Evolutionary conservation across 1,140 invertebrate species (phyloP).

Genomic region (Proales similis): DNA sequence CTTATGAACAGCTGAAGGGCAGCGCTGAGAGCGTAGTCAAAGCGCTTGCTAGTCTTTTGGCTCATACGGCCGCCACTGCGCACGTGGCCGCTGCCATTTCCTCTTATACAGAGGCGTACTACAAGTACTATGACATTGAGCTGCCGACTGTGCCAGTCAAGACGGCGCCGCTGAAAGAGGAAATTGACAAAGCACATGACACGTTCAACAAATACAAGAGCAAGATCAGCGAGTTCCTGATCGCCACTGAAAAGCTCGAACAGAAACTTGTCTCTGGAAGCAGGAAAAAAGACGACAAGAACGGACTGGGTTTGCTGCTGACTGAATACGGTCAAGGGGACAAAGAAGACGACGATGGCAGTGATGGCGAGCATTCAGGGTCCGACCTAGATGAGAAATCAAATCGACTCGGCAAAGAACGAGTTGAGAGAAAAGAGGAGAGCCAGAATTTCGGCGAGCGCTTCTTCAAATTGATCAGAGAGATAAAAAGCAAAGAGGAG

Average conservation of each 20-base stretch:
- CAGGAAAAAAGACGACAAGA: slow-evolving; percentile 10
- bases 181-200: slow-evolving; percentile 27
- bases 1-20: slow-evolving; percentile 27
- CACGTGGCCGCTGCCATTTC: slow-evolving; percentile 18
- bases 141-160: neutral
- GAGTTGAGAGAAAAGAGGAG: no score
- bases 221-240: slow-evolving; percentile 27
- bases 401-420: no score
- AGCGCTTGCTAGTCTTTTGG: slow-evolving; percentile 9
- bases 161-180: slow-evolving; percentile 1
- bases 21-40: no score
- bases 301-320: no score
- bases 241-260: neutral
- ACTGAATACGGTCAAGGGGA: no score
- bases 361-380: neutral
- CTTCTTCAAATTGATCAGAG: slow-evolving; percentile 4
- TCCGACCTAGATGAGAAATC: slow-evolving; percentile 2
- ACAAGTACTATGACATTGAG: slow-evolving; percentile 1
- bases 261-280: no score
- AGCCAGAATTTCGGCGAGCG: no score
- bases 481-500: no score
- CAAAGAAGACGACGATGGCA: slow-evolving; percentile 6
- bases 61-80: slow-evolving; percentile 30
- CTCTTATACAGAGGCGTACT: slow-evolving; percentile 6
- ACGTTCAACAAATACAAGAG: slow-evolving; percentile 17